Conservation (phyloP, 2,113 vertebrate species). For the Cyphomyrus discorhynchus region DNA sequence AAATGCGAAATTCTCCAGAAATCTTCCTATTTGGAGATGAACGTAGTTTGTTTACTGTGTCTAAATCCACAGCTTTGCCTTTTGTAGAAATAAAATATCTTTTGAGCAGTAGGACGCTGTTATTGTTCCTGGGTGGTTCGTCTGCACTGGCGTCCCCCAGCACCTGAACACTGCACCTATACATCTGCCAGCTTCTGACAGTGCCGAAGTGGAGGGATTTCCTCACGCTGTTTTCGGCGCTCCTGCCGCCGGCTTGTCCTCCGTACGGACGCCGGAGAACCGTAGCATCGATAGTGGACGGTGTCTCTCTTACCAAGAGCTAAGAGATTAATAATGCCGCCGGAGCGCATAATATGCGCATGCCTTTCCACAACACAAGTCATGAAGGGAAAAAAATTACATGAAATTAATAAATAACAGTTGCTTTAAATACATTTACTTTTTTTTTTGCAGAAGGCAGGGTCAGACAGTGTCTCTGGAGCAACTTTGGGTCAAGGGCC, state of each 20-base stretch:
- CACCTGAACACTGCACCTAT: too few relatives aligned
- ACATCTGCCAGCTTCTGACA: too few relatives aligned
- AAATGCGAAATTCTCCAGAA: background rate
- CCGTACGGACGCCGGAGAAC: too few relatives aligned
- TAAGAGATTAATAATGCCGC: background rate
- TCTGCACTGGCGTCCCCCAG: too few relatives aligned
- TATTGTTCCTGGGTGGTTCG: background rate
- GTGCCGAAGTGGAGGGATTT: too few relatives aligned
- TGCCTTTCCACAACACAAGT: background rate
- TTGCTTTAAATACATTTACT: background rate
- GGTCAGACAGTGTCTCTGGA: background rate
- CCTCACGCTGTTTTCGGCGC: too few relatives aligned
- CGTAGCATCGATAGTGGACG: background rate
- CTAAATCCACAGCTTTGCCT: background rate
- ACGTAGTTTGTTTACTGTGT: background rate
- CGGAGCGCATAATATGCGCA: background rate
- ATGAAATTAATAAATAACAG: background rate
- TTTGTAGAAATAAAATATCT: background rate
- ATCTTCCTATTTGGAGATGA: background rate
- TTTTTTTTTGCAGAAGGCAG: too few relatives aligned
- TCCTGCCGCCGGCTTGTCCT: too few relatives aligned
- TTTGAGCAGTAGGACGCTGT: background rate
- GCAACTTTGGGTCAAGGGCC: background rate
- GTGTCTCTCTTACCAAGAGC: background rate
- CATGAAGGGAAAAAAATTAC: background rate